Base-by-base conservation (phyloP, 2,888 invertebrate genomes). In the Keiferia lycopersicella region DNA sequence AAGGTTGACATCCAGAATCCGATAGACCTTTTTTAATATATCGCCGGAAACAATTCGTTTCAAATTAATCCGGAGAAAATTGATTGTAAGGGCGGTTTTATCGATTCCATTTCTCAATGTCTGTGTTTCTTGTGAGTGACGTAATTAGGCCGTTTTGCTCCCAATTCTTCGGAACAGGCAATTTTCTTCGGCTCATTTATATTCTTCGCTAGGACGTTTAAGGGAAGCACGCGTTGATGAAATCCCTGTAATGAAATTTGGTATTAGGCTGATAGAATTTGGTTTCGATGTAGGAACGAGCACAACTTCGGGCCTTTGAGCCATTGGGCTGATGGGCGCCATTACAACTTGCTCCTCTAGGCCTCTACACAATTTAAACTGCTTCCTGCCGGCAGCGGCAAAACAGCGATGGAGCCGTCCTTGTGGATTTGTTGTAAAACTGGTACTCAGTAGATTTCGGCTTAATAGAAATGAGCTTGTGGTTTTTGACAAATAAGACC, bases 361-460 rank as follows among this genome's bases (percentile, higher is more conserved):
- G 68, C 74, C 71, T 70, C 76, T 73, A 79, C 78, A 79, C 78
- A 76, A 77, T 78, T 81, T 80, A 78, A 75, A 79, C 78, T 72
- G 68, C 72, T 71, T 73, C 71, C 71, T 50, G 26, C 11, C 41
- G 30, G 20, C 18, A 22, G 11, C 10, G 7, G 45, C 14, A 60
- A 45, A 60, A 45, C 41, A 45, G 45, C 26, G 16, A 48, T 38
- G 16, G 57, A 56, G 30, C 30, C 34, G 57, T 57, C 57, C 30
- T 30, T 30, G 34, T 16, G 34, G 30, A 34, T 57, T 34, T 57
- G n/a, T 34, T 16, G 34, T 57, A 11, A 57, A 57, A 16, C 16
- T 34, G n/a, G 7, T 26, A 34, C 8, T 1, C 6, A 26, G 4
- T 12, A 10, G n/a, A 30, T 57, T 16, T 26, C 26, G 34, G 57